These are phyloP conservation scores for Zaprionus camerounensis DNA, from an alignment of 1,140 invertebrate genomes.

Conservation along the genomic window DNA sequence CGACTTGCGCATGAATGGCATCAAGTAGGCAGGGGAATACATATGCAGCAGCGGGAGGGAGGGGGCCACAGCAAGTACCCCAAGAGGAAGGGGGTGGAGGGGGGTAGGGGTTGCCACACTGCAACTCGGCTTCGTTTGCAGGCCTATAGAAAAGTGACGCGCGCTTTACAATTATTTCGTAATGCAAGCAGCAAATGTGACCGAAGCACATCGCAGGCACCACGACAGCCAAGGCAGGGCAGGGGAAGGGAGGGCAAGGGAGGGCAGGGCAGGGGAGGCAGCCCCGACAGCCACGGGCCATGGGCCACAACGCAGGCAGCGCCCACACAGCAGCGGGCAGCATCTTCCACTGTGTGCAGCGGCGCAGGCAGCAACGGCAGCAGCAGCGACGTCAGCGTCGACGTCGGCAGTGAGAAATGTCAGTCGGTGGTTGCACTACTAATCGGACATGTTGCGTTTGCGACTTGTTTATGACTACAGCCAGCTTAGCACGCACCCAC, in stretches of 20 bases:
- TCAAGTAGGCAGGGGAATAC: constrained; percentile 49
- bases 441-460: constrained; percentile 80
- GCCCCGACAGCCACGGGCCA: too few relatives aligned
- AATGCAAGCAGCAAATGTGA: constrained; percentile 80
- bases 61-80: constrained; percentile 6
- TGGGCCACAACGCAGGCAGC: background rate
- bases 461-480: constrained; percentile 76
- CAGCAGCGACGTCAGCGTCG: constrained; percentile 20
- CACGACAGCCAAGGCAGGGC: background rate
- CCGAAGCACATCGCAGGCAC: constrained; percentile 48
- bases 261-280: background rate
- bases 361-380: constrained; percentile 10
- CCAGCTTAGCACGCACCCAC: constrained; percentile 64
- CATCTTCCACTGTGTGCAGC: constrained; percentile 11
- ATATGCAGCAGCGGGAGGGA: constrained; percentile 2
- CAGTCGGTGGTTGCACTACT: constrained; percentile 81
- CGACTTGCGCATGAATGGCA: constrained; percentile 81
- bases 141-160: constrained; percentile 81
- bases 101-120: background rate
- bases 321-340: background rate
- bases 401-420: constrained; percentile 70
- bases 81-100: background rate
- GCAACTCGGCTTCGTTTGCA: constrained; percentile 55
- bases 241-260: too few relatives aligned
- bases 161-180: constrained; percentile 81